phyloP scores from a whole-genome alignment of 2,113 vertebrate species.

The Chionis minor region DNA sequence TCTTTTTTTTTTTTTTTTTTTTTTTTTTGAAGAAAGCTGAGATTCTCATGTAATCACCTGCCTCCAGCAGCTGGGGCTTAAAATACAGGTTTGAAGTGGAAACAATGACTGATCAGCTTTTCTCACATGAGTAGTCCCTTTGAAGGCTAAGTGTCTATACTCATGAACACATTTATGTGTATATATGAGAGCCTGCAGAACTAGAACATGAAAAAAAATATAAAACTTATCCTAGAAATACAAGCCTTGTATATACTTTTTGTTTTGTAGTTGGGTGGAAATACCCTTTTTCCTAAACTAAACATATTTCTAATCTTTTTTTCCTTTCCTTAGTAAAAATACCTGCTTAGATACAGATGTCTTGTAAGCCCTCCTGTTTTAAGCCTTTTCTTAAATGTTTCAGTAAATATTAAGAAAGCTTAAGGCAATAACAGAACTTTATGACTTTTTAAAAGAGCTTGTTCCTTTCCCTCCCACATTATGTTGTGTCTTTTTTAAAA shows the following conservation, averaged over 20 bases:
- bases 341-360: background rate
- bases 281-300: slow-evolving; percentile 1
- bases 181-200: background rate
- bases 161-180: background rate
- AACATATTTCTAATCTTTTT: background rate
- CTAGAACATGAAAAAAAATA: background rate
- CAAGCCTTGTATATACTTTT: background rate
- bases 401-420: slow-evolving; percentile 51
- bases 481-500: background rate
- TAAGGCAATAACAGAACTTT: slow-evolving; percentile 30
- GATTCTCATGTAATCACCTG: slow-evolving; percentile 9
- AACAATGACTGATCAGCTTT: slow-evolving; percentile 43
- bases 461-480: slow-evolving; percentile 40
- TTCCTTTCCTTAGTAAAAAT: slow-evolving; percentile 6
- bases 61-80: background rate
- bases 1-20: no score
- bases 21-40: background rate
- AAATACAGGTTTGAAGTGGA: slow-evolving; percentile 21
- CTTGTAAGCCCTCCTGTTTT: background rate
- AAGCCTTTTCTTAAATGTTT: slow-evolving; percentile 48
- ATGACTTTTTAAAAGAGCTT: slow-evolving; percentile 42
- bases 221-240: slow-evolving; percentile 11
- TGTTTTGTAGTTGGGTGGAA: background rate
- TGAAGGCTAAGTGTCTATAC: slow-evolving; percentile 4
- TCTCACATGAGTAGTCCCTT: slow-evolving; percentile 43